These are phyloP conservation scores for Spodoptera littoralis DNA, from an alignment of 2,888 invertebrate genomes.

Conservation along the genomic window DNA sequence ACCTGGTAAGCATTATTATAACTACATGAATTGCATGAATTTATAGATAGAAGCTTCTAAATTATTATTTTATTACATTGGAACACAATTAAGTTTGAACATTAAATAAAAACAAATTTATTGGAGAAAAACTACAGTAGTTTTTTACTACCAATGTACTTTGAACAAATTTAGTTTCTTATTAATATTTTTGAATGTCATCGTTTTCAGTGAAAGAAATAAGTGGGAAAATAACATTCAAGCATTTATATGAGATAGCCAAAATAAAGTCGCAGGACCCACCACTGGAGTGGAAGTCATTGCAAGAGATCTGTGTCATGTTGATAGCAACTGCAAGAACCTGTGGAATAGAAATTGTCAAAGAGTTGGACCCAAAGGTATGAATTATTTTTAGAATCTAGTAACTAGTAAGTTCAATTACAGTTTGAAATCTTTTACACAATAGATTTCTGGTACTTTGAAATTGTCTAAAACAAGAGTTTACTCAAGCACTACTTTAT, in stretches of 20 bases:
- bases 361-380: slow-evolving; percentile 91
- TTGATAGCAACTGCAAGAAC: slow-evolving; percentile 93
- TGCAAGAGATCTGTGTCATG: slow-evolving; percentile 94
- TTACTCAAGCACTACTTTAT: no score
- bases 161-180: no score
- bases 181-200: slow-evolving; percentile 58
- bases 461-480: no score
- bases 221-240: slow-evolving; percentile 96
- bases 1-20: slow-evolving; percentile 69
- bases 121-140: no score
- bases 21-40: background rate
- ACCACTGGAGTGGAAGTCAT: slow-evolving; percentile 88
- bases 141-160: no score
- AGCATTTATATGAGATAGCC: slow-evolving; percentile 99
- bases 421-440: no score
- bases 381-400: background rate
- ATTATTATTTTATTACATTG: no score
- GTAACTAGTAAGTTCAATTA: no score
- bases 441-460: no score
- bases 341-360: slow-evolving; percentile 96
- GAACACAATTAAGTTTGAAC: no score
- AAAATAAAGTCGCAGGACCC: slow-evolving; percentile 97
- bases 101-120: no score
- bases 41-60: no score
- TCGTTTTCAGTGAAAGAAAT: slow-evolving; percentile 91